These are phyloP conservation scores for Phania funesta DNA, from an alignment of 2,888 invertebrate species.

Conservation along the genomic window DNA sequence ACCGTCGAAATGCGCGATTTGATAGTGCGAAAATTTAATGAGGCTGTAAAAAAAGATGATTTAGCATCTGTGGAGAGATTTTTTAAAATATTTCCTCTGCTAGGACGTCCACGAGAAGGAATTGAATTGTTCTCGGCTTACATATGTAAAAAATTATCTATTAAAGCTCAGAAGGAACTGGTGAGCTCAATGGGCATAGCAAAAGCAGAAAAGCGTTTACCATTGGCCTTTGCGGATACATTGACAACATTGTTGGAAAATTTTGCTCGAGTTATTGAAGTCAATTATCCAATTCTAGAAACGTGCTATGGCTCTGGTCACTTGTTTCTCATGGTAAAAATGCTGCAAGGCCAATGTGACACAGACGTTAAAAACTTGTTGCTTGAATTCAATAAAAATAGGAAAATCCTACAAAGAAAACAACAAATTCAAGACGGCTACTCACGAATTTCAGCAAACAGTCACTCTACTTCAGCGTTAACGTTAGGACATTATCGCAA, in stretches of 20 bases:
- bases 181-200: conserved; percentile 85
- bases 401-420: conserved; percentile 85
- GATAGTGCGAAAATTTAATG: conserved; percentile 91
- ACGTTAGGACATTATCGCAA: conserved; percentile 78
- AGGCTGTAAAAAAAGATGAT: conserved; percentile 93
- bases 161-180: conserved; percentile 87
- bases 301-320: conserved; percentile 92
- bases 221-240: conserved; percentile 91
- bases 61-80: conserved; percentile 94
- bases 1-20: conserved; percentile 84
- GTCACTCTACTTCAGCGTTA: conserved; percentile 64
- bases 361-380: conserved; percentile 83
- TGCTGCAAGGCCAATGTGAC: conserved; percentile 91
- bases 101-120: conserved; percentile 95
- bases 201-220: conserved; percentile 86
- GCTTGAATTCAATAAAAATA: conserved; percentile 86
- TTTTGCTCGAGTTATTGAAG: conserved; percentile 90
- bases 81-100: conserved; percentile 97
- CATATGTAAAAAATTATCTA: conserved; percentile 87
- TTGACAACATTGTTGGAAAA: conserved; percentile 92
- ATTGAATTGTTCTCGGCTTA: conserved; percentile 93
- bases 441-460: conserved; percentile 79
- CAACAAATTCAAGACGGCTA: conserved; percentile 83
- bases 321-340: conserved; percentile 85
- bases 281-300: conserved; percentile 93